Conservation (phyloP, 2,113 vertebrate species). For the Microcebus jonahi region DNA sequence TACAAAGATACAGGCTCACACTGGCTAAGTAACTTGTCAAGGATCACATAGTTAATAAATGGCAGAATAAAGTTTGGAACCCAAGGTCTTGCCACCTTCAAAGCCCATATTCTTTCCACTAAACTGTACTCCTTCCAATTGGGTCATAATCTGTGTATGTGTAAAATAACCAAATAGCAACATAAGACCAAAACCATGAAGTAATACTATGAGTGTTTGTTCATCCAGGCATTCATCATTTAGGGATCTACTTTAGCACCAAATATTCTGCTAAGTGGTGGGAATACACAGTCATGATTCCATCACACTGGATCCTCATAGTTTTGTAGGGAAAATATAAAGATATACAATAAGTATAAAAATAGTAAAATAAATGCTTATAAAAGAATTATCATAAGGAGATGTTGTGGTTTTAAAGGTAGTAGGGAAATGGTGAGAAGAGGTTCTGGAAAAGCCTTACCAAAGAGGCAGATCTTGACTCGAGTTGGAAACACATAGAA, state of each 20-base stretch:
- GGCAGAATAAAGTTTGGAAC: background rate
- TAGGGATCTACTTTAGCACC: background rate
- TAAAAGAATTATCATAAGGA: background rate
- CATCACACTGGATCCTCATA: background rate
- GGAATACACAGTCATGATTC: background rate
- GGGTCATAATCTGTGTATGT: background rate
- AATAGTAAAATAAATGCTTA: constrained; percentile 3
- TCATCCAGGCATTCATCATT: background rate
- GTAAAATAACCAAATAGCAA: background rate
- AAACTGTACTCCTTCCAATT: background rate
- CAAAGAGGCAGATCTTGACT: background rate
- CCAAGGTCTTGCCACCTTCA: background rate
- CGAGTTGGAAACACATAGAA: background rate
- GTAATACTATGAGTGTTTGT: background rate
- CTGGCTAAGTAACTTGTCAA: background rate
- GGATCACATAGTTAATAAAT: background rate
- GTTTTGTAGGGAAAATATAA: background rate
- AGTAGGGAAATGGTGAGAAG: background rate
- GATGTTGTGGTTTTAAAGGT: background rate
- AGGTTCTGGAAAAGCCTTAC: background rate
- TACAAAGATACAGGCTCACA: background rate
- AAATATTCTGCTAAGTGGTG: background rate
- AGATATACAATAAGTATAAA: background rate
- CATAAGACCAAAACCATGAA: background rate
- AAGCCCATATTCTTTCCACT: background rate